phyloP scores from a whole-genome alignment of 1,140 invertebrate genomes.

The Sogatella furcifera region DNA sequence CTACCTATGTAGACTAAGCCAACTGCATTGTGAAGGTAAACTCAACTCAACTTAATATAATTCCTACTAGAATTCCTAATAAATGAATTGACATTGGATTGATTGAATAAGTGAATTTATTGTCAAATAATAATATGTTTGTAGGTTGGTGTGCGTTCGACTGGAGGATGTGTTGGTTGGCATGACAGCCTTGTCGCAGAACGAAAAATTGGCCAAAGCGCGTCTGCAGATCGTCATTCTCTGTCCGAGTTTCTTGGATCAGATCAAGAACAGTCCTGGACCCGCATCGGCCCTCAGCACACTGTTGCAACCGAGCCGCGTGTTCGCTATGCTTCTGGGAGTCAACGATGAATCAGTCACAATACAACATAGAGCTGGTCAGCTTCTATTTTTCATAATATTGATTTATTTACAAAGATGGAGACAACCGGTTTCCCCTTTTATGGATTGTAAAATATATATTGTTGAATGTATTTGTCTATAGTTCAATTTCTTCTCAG shows the following conservation, averaged over 20 bases:
- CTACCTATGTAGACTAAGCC: too few species aligned
- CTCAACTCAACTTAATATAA: too few species aligned
- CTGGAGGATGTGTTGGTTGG: conserved; percentile 53
- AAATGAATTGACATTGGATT: too few species aligned
- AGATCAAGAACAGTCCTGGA: conserved; percentile 33
- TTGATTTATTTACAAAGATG: too few species aligned
- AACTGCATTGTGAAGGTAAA: too few species aligned
- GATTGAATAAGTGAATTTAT: too few species aligned
- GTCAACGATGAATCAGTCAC: conserved; percentile 51
- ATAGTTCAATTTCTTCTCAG: too few species aligned
- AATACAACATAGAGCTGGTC: conserved; percentile 42
- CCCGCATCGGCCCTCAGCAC: conserved; percentile 44
- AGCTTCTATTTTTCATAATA: too few species aligned
- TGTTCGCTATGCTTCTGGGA: conserved; percentile 66
- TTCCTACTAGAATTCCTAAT: too few species aligned
- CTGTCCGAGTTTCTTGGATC: conserved; percentile 56
- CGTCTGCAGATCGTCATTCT: conserved; percentile 62
- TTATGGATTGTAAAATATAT: too few species aligned
- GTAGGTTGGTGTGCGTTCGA: conserved; percentile 56
- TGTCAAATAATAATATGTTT: conserved; percentile 27
- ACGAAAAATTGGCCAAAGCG: conserved; percentile 28
- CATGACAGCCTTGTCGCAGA: conserved; percentile 39
- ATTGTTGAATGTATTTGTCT: too few species aligned
- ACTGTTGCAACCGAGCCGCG: conserved; percentile 53
- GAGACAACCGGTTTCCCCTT: too few species aligned